Conservation (phyloP, 2,888 invertebrate genomes). For the Actias luna region DNA sequence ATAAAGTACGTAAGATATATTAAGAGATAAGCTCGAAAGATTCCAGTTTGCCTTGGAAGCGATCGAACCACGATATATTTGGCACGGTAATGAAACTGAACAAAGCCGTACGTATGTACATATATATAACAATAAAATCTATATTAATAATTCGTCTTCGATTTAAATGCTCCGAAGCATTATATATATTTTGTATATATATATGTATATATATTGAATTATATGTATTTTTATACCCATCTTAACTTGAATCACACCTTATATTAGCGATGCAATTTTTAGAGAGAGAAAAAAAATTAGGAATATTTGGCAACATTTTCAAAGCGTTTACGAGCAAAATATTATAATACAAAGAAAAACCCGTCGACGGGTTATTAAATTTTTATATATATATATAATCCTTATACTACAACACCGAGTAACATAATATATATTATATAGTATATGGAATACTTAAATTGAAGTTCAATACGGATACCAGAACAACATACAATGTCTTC, state of each 20-base stretch:
- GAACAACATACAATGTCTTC: slow-evolving; percentile 55
- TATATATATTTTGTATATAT: no score
- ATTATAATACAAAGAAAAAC: slow-evolving; percentile 31
- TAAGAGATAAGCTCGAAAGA: neutral
- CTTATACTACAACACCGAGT: slow-evolving; percentile 57
- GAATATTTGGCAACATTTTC: slow-evolving; percentile 52
- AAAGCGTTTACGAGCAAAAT: slow-evolving; percentile 23
- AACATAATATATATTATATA: slow-evolving; percentile 40
- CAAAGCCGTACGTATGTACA: no score
- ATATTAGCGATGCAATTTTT: no score
- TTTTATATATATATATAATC: slow-evolving; percentile 17
- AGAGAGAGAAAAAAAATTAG: slow-evolving; percentile 32
- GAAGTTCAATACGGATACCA: slow-evolving; percentile 45
- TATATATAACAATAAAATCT: slow-evolving; percentile 21
- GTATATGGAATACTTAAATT: slow-evolving; percentile 54
- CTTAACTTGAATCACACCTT: neutral
- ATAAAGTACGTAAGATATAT: neutral
- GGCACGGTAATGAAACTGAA: slow-evolving; percentile 55
- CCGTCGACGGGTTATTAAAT: slow-evolving; percentile 34
- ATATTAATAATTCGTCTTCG: slow-evolving; percentile 31
- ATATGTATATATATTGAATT: no score
- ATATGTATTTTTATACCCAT: neutral
- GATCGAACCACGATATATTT: slow-evolving; percentile 50
- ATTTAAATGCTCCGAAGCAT: slow-evolving; percentile 20
- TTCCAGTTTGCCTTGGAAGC: slow-evolving; percentile 18